These are phyloP conservation scores for Coelopa frigida DNA, from an alignment of 1,140 invertebrate species.

Conservation along the genomic window DNA sequence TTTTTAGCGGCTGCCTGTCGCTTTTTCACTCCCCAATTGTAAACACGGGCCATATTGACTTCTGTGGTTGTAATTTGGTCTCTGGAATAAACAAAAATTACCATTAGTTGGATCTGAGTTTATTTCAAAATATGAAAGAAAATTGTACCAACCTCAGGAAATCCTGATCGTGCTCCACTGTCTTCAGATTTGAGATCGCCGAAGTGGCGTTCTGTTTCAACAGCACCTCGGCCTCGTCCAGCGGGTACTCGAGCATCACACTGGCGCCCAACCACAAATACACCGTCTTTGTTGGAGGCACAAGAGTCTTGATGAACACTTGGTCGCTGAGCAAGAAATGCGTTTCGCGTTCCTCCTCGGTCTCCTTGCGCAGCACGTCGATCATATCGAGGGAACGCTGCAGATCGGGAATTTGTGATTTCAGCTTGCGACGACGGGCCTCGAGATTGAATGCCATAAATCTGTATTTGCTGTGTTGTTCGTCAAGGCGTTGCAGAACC, in stretches of 20 bases:
- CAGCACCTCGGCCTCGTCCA: conserved; percentile 85
- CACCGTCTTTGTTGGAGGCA: conserved; percentile 87
- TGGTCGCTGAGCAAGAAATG: conserved; percentile 93
- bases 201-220: conserved; percentile 82
- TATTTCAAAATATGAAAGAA: not conserved
- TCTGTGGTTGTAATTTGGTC: conserved; percentile 98
- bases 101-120: not conserved
- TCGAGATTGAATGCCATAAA: conserved; percentile 90
- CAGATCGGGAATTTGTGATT: conserved; percentile 88
- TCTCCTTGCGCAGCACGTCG: conserved; percentile 74
- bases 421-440: conserved; percentile 74
- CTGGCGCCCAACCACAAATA: conserved; percentile 98
- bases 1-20: conserved; percentile 54
- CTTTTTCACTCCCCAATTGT: conserved; percentile 92
- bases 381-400: conserved; percentile 89
- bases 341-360: conserved; percentile 76
- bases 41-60: conserved; percentile 95
- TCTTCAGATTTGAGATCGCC: conserved; percentile 75
- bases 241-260: conserved; percentile 95
- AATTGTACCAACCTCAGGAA: conserved; percentile 30
- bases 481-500: conserved; percentile 79
- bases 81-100: conserved; percentile 47
- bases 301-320: conserved; percentile 82
- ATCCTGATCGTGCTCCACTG: conserved; percentile 83
- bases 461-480: conserved; percentile 92